Evolutionary conservation across 2,888 invertebrate genomes (phyloP), one percentile per base, ranked within the genome.

Genomic region (Cantharis nigra): DNA sequence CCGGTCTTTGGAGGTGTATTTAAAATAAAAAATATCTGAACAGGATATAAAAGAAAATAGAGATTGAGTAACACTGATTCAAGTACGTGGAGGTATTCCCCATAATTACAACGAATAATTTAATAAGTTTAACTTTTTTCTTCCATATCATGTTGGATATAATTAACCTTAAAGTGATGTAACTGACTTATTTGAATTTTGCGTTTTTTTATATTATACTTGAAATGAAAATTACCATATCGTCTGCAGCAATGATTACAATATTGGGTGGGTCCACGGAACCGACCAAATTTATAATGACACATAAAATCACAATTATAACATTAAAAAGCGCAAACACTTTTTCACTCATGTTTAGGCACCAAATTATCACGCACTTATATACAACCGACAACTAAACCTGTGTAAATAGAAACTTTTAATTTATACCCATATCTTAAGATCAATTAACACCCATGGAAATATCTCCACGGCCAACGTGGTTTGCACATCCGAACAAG

Each of bases 231-330:
- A 75, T 87, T 89, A 94, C 95, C 92, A 95, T 89, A 86, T 95
- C 95, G 89, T 95, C 95, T 0, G 94, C 94, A 86, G 95, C 90
- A 80, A 95, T 93, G 81, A 95, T 91, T 67, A 95, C 90, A 75
- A 95, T 91, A 85, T 95, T 91, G 4, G 94, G 92, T 76, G 85
- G 88, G 74, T 80, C 81, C 20, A 76, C 77, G 13, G 71, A 30
- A n/a, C 16, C 26, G 18, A 69, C 77, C 20, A 62, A 67, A 64
- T 64, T 26, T 10, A 78, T 64, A n/a, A 78, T 72, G 13, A 73
- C 69, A 72, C 77, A 77, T 62, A 67, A 63, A 10, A 76, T 10
- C 72, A 76, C 76, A 70, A 78, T 18, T 9, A 49, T 9, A 14
- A 23, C 78, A 75, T 72, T 65, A 28, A 71, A 70, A 7, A 23